Evolutionary conservation across 2,797 vertebrate genomes (phyloP).

Genomic region (Karalla daura): DNA sequence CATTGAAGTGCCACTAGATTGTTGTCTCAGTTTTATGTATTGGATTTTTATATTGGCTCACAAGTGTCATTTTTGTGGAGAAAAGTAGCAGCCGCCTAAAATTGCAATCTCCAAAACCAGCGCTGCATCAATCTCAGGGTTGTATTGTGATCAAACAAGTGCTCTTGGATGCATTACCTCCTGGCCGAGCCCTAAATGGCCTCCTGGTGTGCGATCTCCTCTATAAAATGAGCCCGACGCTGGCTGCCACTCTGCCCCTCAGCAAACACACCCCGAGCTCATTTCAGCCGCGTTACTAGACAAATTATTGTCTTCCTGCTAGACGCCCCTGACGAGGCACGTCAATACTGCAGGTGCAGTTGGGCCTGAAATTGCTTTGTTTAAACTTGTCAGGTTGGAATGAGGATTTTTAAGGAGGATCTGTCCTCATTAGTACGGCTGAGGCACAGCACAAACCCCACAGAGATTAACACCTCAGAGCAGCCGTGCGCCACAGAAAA

Average conservation of each 20-base stretch:
- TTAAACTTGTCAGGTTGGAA: conserved; percentile 84
- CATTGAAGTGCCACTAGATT: no score
- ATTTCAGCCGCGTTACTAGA: conserved; percentile 78
- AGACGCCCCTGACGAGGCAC: conserved; percentile 62
- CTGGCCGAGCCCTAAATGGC: conserved; percentile 5
- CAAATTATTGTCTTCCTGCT: conserved; percentile 85
- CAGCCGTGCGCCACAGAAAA: background rate
- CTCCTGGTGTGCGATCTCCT: conserved; percentile 32
- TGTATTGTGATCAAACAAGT: background rate
- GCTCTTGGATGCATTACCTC: background rate
- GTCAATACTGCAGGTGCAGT: conserved; percentile 81
- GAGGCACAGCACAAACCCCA: conserved; percentile 32
- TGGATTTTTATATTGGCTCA: background rate
- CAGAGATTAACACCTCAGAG: conserved; percentile 26
- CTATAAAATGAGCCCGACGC: conserved; percentile 31
- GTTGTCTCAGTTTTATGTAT: no score
- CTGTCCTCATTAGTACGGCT: conserved; percentile 56
- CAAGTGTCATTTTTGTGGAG: background rate
- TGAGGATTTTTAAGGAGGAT: conserved; percentile 71
- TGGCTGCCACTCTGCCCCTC: conserved; percentile 42
- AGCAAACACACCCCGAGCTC: conserved; percentile 63
- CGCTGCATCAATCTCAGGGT: background rate
- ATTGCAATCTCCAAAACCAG: no score
- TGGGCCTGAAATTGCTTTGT: conserved; percentile 84
- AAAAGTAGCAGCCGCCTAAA: background rate